Base-by-base conservation (phyloP, 2,888 invertebrate species). In the Eristalinus sepulchralis region DNA sequence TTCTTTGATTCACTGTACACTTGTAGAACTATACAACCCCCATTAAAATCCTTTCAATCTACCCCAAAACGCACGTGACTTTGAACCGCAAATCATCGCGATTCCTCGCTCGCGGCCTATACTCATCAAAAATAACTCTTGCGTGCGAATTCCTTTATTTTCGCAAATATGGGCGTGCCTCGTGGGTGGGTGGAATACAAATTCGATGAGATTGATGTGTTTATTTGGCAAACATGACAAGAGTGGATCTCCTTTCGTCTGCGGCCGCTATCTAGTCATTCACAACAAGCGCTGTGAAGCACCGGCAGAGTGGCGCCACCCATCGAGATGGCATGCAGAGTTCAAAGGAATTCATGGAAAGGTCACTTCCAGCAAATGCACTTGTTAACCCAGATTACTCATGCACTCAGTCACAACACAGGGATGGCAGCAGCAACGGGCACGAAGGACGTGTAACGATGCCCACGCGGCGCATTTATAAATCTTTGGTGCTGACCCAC, bases 401-500 rank as follows among this genome's bases (percentile, higher is more conserved):
- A 22, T 39, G 4, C 33, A 62, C 39, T 31, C 10, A 36, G 17
- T 39, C 39, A 13, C 31, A 17, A 20, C 9, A 13, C 20, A n/a
- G n/a, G n/a, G n/a, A n/a, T n/a, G n/a, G n/a, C n/a, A n/a, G n/a
- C n/a, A 33, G 17, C 13, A 17, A 53, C 24, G 11, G 39, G 47
- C n/a, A 47, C 17, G 47, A 47, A 47, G 8, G 17, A 17, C 2
- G 17, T 8, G 8, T 1, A 17, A 2, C 8, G 47, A 47, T 47
- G 47, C 17, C 47, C 47, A 47, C 17, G 17, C n/a, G 17, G 17
- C 33, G 62, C 60, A 71, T 64, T 60, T 2, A 53, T 24, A 67
- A 72, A 75, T 75, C 33, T 67, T 27, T 22, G n/a, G 27, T 22
- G n/a, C n/a, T 39, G 39, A 64, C 68, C 31, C 33, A 17, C 20